Evolutionary conservation across 2,113 vertebrate genomes (phyloP), one percentile per base, ranked within the genome.

Genomic region (Entomyzon cyanotis): DNA sequence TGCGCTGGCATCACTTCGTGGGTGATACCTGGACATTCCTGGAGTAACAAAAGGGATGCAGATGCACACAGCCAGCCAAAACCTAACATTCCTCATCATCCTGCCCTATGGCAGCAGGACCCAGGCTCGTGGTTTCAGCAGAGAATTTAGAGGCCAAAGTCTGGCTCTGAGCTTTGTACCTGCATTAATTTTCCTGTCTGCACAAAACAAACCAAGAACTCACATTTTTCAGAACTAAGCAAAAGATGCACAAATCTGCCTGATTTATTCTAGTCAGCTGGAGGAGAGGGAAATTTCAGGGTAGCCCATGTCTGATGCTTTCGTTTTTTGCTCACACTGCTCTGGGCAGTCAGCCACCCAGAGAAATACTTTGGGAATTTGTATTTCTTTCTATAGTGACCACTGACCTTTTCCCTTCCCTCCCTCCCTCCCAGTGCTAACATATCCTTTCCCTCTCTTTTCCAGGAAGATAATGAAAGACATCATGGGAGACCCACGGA

Each of bases 381-480:
- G 0, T 20, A 19, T 71, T 74, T 70, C 53, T 5, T 49, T 46
- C 71, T 69, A 11, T 42, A 56, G 78, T 1, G 8, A 21, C 33
- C 20, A 9, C 42, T 71, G 33, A 12, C 4, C 5, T 62, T 93
- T 39, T 63, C 31, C 37, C 28, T 63, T 27, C 33, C 56, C 67
- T 82, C 49, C 56, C 67, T 82, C 49, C 22, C 30, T 56, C 33
- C n/a, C 19, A 1, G 9, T 14, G 15, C 42, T 91, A 55, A 92
- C 7, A 5, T 4, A 16, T 33, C 17, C 11, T 93, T 47, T 95
- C 23, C 62, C 56, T 81, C 39, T 94, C 42, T 17, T 52, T 80
- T 85, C 67, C 82, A 98, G 97, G 74, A 78, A 95, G 46, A 44
- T 93, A 58, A 73, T 84, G 62, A 95, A 94, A 70, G 91, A 93